Conservation (phyloP, 2,797 vertebrate species). For the Remorina albescens region DNA sequence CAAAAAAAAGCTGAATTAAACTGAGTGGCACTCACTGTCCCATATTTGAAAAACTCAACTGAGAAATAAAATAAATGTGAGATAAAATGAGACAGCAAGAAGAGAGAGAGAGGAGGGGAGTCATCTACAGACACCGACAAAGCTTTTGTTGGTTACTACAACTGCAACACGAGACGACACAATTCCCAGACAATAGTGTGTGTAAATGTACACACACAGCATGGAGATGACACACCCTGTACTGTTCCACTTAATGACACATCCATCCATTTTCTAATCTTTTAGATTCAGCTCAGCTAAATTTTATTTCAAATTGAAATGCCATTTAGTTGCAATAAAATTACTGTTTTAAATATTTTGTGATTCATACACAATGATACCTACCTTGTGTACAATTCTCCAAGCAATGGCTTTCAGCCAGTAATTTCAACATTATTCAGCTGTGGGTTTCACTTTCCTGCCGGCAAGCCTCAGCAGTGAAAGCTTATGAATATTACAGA, state of each 20-base stretch:
- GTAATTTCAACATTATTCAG: not conserved
- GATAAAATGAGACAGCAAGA: slow-evolving; percentile 26
- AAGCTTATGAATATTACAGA: slow-evolving; percentile 25
- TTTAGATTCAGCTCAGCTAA: slow-evolving; percentile 6
- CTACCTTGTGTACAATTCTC: not conserved
- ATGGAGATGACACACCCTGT: slow-evolving; percentile 14
- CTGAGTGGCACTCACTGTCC: slow-evolving; percentile 2
- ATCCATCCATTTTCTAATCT: slow-evolving; percentile 16
- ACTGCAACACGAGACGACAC: slow-evolving; percentile 42
- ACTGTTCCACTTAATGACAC: slow-evolving; percentile 32
- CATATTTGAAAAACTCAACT: slow-evolving; percentile 14
- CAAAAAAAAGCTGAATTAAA: slow-evolving; percentile 22
- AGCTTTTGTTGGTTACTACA: slow-evolving; percentile 58
- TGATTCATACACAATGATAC: not conserved
- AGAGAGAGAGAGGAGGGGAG: slow-evolving; percentile 28
- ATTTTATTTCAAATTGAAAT: not conserved
- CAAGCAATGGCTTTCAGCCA: not conserved
- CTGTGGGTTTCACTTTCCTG: slow-evolving; percentile 20
- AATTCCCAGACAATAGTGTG: slow-evolving; percentile 50
- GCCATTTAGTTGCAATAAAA: not conserved
- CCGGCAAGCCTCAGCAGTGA: not conserved
- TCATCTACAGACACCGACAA: slow-evolving; percentile 44
- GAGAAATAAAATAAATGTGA: slow-evolving; percentile 43
- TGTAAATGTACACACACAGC: slow-evolving; percentile 40
- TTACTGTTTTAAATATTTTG: not conserved